phyloP scores from a whole-genome alignment of 92 coral and sea anemone species.

The Heteractis magnifica region DNA sequence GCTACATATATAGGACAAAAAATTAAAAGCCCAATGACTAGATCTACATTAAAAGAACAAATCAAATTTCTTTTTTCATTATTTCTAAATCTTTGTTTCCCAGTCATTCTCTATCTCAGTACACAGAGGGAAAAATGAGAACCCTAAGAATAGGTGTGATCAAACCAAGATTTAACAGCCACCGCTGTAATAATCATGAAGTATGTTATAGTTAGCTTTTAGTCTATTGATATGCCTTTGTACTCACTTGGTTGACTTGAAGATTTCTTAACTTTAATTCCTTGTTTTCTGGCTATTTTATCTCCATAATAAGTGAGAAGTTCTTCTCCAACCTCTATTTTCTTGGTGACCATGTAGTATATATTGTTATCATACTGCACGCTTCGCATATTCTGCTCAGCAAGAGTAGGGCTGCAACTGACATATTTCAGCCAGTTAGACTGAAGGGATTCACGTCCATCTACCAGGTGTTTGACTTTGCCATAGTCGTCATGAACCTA shows the following conservation, averaged over 20 bases:
- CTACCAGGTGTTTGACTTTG: constrained; percentile 66
- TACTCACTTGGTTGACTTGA: constrained; percentile 22
- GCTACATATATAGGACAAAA: too few species aligned
- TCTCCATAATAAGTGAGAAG: constrained; percentile 78
- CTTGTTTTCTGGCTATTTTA: constrained; percentile 71
- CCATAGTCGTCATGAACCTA: constrained; percentile 95
- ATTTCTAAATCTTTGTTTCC: too few species aligned
- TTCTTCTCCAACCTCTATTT: constrained; percentile 77
- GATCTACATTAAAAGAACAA: too few species aligned
- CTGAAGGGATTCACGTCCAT: constrained; percentile 88
- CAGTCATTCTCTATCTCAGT: too few species aligned
- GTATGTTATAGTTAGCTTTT: too few species aligned
- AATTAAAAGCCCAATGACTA: too few species aligned
- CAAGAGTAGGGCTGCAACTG: constrained; percentile 56
- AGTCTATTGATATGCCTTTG: neutral
- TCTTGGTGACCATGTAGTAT: constrained; percentile 88
- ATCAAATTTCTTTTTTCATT: too few species aligned
- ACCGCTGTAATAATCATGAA: too few species aligned
- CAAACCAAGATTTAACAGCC: neutral
- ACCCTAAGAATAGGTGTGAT: too few species aligned
- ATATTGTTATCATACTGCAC: constrained; percentile 93
- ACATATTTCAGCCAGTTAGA: constrained; percentile 97
- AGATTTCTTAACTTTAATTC: constrained; percentile 51
- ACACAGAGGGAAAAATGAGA: too few species aligned
- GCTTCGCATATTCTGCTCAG: constrained; percentile 83